These are phyloP conservation scores for Ormyrus nitidulus DNA, from an alignment of 2,888 invertebrate genomes.

Conservation along the genomic window DNA sequence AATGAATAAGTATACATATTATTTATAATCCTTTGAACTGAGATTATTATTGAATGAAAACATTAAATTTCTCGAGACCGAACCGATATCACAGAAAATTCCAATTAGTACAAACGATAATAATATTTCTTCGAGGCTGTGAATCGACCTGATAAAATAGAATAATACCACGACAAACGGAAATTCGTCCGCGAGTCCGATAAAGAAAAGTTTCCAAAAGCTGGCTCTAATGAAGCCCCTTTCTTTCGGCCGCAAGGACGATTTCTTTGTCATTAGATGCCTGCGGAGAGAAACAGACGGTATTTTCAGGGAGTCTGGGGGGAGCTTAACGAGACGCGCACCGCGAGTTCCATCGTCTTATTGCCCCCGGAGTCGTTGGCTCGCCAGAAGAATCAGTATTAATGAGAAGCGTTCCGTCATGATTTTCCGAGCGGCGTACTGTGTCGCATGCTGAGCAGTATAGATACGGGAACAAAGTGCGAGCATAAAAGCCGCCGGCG, in stretches of 20 bases:
- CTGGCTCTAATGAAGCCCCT: not conserved
- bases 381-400: constrained; percentile 63
- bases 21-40: too few species aligned
- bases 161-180: not conserved
- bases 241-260: not conserved
- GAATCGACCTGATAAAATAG: not conserved
- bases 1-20: too few species aligned
- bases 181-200: not conserved
- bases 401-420: constrained; percentile 65
- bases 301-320: not conserved
- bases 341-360: not conserved
- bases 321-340: constrained; percentile 14
- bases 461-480: too few species aligned
- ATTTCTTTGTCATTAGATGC: constrained; percentile 27
- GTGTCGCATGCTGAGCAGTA: too few species aligned
- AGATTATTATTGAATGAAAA: too few species aligned
- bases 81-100: too few species aligned
- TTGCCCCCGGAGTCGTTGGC: constrained; percentile 20
- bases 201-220: not conserved
- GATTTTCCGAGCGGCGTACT: constrained; percentile 54
- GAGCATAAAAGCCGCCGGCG: too few species aligned
- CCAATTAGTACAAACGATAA: too few species aligned
- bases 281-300: not conserved
- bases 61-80: too few species aligned
- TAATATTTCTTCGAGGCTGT: too few species aligned